Evolutionary conservation across 2,888 invertebrate species (phyloP), one percentile per base, ranked within the genome.

Genomic region (Cistogaster globosa): DNA sequence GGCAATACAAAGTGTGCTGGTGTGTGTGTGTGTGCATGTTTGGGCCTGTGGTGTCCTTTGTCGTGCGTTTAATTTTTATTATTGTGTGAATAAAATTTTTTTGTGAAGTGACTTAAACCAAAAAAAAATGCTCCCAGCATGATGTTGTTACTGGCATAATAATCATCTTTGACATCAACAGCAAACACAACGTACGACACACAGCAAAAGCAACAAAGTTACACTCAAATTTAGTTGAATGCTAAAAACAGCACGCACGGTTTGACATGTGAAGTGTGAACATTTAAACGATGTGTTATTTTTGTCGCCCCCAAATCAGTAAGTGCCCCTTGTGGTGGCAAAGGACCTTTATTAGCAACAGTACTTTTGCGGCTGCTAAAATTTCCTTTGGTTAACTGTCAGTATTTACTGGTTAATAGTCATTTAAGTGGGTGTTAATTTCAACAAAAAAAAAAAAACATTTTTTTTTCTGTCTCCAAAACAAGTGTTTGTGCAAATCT

Each of bases 381-480:
- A 72, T 79, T 79, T 48, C 57, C 11, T 72, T 57, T 68, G 62
- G 68, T 69, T 78, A 55, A 78, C 62, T 76, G 58, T 48, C 82
- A 63, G 63, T 58, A 76, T 77, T 76, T 78, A 53, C 81, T 84
- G 84, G 76, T 87, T 88, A 87, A 88, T 88, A 87, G 87, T 32
- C 85, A 81, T 88, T 87, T 87, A 88, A 88, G 87, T 88, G 88
- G 86, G 86, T 88, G 87, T 86, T 87, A 87, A 87, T 86, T 86
- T 86, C 83, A 57, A 51, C 71, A 76, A 51, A 18, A 51, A 76
- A 76, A 51, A 18, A 53, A 53, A 18, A 53, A 8, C 42, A 48
- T 36, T 75, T 55, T 69, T 7, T 9, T 45, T 55, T 9, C 57
- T 58, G 45, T 53, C 12, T n/a, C 53, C 2, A 42, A 11, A 57